A percentile compares a stretch with the other conserved stretches of the same genome.
Conservation (phyloP, 2,888 invertebrate species). For the Synergus laeviventris region DNA sequence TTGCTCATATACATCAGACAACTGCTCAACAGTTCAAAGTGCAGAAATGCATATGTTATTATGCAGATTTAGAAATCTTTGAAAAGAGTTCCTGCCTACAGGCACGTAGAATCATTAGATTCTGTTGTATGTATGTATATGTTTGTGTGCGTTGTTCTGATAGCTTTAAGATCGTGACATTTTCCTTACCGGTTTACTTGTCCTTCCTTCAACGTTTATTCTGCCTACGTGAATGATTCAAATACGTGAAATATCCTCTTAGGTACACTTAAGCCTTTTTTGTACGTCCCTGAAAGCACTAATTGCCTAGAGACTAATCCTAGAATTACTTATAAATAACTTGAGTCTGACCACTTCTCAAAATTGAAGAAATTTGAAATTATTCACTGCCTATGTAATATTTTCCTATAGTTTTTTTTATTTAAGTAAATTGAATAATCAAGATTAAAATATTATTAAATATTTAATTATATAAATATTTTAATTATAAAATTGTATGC, state of each 20-base stretch:
- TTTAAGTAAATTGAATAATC: neutral
- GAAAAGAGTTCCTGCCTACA: neutral
- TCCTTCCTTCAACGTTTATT: constrained; percentile 55
- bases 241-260: constrained; percentile 44
- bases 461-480: neutral
- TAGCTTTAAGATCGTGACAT: constrained; percentile 59
- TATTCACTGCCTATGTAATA: too few species aligned
- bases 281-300: neutral
- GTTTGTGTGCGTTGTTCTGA: constrained; percentile 50
- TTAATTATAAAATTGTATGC: constrained; percentile 5
- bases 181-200: constrained; percentile 64
- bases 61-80: constrained; percentile 21
- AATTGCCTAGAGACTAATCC: neutral
- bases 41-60: neutral
- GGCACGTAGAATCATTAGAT: constrained; percentile 15
- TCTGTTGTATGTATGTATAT: neutral
- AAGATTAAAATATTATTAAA: neutral
- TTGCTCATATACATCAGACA: neutral
- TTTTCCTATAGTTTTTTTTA: neutral
- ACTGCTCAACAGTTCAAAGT: neutral
- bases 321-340: neutral
- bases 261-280: neutral
- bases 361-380: too few species aligned
- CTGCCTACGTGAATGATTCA: constrained; percentile 52
- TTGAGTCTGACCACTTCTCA: neutral